Evolutionary conservation across 2,888 invertebrate species (phyloP).

Genomic region (Pristionchus exspectatus): DNA sequence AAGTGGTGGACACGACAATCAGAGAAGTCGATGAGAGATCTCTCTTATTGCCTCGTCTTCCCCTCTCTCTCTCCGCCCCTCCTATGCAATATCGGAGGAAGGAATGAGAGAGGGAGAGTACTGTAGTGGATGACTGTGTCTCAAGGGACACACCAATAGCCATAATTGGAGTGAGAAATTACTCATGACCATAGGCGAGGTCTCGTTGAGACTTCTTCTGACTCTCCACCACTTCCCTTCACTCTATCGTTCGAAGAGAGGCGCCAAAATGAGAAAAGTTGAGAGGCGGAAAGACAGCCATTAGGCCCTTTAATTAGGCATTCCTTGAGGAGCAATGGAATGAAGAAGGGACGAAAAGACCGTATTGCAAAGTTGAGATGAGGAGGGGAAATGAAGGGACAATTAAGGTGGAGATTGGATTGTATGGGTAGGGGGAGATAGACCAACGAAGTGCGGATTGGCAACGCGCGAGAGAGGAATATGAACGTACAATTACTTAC

Average conservation of each 20-base stretch:
- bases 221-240: neutral
- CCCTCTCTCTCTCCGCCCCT: constrained; percentile 38
- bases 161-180: constrained; percentile 50
- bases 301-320: constrained; percentile 54
- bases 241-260: constrained; percentile 43
- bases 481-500: neutral
- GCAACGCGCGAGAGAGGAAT: neutral
- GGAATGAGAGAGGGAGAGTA: constrained; percentile 5
- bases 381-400: constrained; percentile 46
- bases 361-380: constrained; percentile 42
- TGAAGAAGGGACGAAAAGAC: constrained; percentile 27
- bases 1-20: constrained; percentile 35
- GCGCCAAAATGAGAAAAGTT: constrained; percentile 34
- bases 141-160: constrained; percentile 37
- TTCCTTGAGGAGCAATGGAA: constrained; percentile 53
- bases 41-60: constrained; percentile 19
- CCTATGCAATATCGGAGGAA: neutral
- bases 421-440: constrained; percentile 14
- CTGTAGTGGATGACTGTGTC: constrained; percentile 16
- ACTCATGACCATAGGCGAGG: constrained; percentile 31
- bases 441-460: neutral
- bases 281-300: constrained; percentile 48
- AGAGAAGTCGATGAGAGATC: constrained; percentile 20
- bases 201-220: constrained; percentile 16
- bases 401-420: constrained; percentile 46